A percentile compares a stretch with the other conserved stretches of the same genome.
These are phyloP conservation scores for Eilema depressum DNA, from an alignment of 2,888 invertebrate species.

Conservation along the genomic window DNA sequence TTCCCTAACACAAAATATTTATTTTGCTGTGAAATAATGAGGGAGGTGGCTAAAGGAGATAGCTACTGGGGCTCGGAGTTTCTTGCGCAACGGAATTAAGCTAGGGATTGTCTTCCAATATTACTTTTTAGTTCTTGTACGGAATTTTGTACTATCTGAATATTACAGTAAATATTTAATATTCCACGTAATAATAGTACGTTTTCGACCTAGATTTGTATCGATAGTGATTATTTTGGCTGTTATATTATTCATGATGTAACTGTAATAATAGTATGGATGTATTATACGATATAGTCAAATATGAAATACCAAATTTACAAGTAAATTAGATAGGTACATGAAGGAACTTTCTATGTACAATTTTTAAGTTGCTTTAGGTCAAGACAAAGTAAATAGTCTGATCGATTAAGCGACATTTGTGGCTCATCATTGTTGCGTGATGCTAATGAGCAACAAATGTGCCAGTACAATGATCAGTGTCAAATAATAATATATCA, in stretches of 20 bases:
- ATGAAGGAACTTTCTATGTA: too few relatives aligned
- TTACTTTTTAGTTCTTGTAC: constrained; percentile 33
- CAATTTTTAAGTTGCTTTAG: too few relatives aligned
- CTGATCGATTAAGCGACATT: too few relatives aligned
- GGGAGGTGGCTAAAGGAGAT: constrained; percentile 36
- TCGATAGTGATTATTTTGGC: background rate
- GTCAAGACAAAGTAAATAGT: too few relatives aligned
- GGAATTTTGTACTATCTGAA: constrained; percentile 20
- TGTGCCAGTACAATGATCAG: too few relatives aligned
- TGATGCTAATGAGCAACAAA: too few relatives aligned
- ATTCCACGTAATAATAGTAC: constrained; percentile 1
- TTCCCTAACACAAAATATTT: constrained; percentile 44
- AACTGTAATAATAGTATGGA: background rate
- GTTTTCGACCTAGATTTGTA: background rate
- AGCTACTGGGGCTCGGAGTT: constrained; percentile 37
- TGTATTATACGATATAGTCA: background rate
- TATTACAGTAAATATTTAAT: background rate
- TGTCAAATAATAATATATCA: too few relatives aligned
- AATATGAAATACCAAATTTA: too few relatives aligned
- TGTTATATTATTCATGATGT: background rate
- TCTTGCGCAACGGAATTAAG: constrained; percentile 41
- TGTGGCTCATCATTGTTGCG: too few relatives aligned
- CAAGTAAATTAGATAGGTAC: too few relatives aligned
- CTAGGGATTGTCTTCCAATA: constrained; percentile 41
- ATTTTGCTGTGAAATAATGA: constrained; percentile 44